Percentiles rank a stretch among this genome's conserved stretches.
These are phyloP conservation scores for Strigops habroptila DNA, from an alignment of 2,113 vertebrate genomes.

Conservation along the genomic window DNA sequence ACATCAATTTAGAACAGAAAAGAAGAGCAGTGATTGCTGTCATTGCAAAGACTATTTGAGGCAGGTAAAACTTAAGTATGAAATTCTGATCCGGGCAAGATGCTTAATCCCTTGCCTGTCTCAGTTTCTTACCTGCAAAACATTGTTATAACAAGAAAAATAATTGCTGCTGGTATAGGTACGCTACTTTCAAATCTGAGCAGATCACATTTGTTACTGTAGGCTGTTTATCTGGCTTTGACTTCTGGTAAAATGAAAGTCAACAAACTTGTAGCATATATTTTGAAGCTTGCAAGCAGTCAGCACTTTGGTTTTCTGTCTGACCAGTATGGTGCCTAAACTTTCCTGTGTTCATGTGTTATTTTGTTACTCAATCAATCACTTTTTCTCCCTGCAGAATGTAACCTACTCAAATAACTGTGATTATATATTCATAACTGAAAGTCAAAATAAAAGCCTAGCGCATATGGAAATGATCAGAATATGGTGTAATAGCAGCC, in stretches of 20 bases:
- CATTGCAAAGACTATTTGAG: neutral
- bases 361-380: neutral
- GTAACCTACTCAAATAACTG: constrained; percentile 20
- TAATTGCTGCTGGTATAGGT: neutral
- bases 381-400: constrained; percentile 17
- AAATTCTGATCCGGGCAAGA: neutral
- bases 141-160: neutral
- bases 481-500: constrained; percentile 69
- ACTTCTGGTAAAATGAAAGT: neutral
- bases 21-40: neutral
- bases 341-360: neutral
- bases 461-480: constrained; percentile 75
- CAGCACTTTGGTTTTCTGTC: neutral
- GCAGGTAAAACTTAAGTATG: neutral
- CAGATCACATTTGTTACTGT: neutral
- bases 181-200: neutral
- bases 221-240: neutral
- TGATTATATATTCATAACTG: constrained; percentile 68
- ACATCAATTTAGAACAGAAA: neutral
- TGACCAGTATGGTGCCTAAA: neutral
- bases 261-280: neutral
- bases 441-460: constrained; percentile 67
- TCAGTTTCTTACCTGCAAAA: neutral
- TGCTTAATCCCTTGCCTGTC: neutral
- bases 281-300: neutral